Base-by-base conservation (phyloP, 2,888 invertebrate species). In the Melinaea menophilus region DNA sequence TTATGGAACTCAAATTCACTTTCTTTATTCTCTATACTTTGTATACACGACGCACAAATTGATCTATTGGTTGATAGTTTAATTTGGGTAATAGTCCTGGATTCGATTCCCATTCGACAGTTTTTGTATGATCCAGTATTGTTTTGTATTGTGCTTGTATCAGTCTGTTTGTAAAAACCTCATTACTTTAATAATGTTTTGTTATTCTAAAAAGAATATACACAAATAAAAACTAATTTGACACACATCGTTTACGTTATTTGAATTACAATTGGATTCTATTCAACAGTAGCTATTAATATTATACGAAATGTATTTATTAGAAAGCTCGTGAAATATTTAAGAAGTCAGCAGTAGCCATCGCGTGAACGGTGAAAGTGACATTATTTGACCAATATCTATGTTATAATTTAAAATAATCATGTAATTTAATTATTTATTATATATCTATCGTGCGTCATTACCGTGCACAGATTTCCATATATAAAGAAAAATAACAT, bases 11-110 rank as follows among this genome's bases (percentile, higher is more conserved):
- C 62, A 75, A 74, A 79, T 75, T 83, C 78, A 82, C 87, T 87
- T 87, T 87, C 86, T 84, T 84, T 72, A 75, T 73, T 76, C 76
- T 77, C 71, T 73, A 69, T 71, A 22, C 22, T 86, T 80, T 79
- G 79, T 85, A 86, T 86, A 82, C 85, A 76, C 72, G 11, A 41
- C 3, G 11, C 9, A 41, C 11, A 3, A 7, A 37, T 22, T 22
- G 37, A 7, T 7, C 37, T 4, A 37, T 37, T 37, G 22, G 22
- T 22, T 22, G 22, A 22, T 22, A 22, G 22, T 22, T 22, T 22
- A 22, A 7, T 7, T 37, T 4, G 2, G 37, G 7, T 7, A 37
- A 37, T 37, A 2, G 37, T 3, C 37, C 5, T 1, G 7, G 37
- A 7, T 37, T 37, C 37, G 7, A 37, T 37, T 37, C 37, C 37